Evolutionary conservation across 64 coral and sea anemone genomes (phyloP).

Genomic region (Pocillopora damicornis): DNA sequence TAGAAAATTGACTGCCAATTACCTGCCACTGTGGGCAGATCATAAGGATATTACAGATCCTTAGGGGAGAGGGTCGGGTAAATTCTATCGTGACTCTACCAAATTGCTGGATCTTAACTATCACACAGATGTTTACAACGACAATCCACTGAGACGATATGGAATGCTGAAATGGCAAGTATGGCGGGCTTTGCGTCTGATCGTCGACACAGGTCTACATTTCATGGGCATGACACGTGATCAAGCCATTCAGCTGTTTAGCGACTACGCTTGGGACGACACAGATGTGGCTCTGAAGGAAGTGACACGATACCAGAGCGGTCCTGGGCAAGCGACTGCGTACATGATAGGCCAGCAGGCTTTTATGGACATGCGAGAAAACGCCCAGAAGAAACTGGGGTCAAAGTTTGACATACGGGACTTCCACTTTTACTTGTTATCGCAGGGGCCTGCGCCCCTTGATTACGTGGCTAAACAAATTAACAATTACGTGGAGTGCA

Average conservation of each 20-base stretch:
- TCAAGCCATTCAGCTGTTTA: conserved; percentile 44
- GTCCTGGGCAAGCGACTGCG: conserved; percentile 55
- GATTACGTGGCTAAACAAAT: conserved; percentile 36
- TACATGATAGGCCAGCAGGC: conserved; percentile 73
- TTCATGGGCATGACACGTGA: conserved; percentile 64
- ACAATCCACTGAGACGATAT: conserved; percentile 21
- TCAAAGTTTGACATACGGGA: conserved; percentile 50
- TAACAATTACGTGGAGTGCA: conserved; percentile 50
- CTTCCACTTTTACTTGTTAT: conserved; percentile 65
- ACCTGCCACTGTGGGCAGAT: no score
- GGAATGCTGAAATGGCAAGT: conserved; percentile 77
- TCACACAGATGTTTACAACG: conserved; percentile 35
- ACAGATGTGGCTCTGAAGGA: conserved; percentile 64
- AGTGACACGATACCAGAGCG: conserved; percentile 68
- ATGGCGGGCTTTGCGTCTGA: conserved; percentile 65
- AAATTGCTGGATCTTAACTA: no score
- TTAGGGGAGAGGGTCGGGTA: no score
- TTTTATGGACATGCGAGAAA: conserved; percentile 38
- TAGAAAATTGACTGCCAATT: no score
- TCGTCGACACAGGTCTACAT: conserved; percentile 64
- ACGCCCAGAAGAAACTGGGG: conserved; percentile 34
- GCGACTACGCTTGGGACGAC: conserved; percentile 64
- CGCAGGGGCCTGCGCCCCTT: conserved; percentile 39
- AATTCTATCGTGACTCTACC: no score
- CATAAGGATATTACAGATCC: no score